Conservation (phyloP, 2,113 vertebrate genomes). For the Myiagra hebetior region DNA sequence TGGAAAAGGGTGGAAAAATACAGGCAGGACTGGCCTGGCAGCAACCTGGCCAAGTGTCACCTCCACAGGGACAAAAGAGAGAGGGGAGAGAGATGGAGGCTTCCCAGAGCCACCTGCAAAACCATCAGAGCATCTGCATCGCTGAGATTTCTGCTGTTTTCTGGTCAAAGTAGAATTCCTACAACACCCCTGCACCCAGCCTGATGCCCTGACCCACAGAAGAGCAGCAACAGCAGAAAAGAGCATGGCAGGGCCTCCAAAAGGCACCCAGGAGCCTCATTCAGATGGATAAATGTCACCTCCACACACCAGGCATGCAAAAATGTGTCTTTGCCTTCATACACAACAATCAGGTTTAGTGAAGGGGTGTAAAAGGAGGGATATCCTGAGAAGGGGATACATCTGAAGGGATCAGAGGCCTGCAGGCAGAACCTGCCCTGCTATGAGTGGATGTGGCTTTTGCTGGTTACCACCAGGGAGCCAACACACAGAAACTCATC, state of each 20-base stretch:
- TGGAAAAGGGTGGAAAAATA: neutral
- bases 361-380: neutral
- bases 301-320: neutral
- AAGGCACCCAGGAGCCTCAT: neutral
- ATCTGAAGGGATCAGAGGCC: neutral
- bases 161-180: neutral
- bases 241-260: neutral
- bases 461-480: neutral
- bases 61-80: neutral
- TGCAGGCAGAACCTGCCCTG: neutral
- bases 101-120: neutral
- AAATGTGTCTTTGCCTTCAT: neutral
- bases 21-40: neutral
- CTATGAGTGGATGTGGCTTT: neutral
- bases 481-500: neutral
- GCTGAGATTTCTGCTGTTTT: neutral
- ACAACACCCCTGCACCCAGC: neutral
- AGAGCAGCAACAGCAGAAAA: neutral
- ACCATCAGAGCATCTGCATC: neutral
- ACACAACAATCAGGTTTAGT: too few species aligned
- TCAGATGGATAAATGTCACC: accelerated
- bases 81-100: neutral
- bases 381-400: neutral
- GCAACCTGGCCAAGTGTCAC: neutral
- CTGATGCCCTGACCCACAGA: neutral